Percentiles rank a stretch among this genome's conserved stretches.
Conservation (phyloP, 1,140 invertebrate species). For the Matsumurasca onukii region DNA sequence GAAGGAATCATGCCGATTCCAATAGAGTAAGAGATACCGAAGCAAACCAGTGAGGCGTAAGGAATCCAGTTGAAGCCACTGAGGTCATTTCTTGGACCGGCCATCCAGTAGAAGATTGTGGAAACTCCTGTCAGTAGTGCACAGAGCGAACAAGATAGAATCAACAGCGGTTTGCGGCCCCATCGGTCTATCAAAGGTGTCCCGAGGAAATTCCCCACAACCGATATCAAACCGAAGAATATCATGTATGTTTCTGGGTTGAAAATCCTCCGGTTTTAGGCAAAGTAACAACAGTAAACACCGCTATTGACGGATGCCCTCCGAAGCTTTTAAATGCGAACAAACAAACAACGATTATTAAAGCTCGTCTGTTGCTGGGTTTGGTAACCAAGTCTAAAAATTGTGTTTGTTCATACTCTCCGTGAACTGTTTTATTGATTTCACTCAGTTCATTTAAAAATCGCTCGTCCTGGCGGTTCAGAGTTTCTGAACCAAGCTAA, state of each 20-base stretch:
- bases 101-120: slow-evolving; percentile 35
- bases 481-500: slow-evolving; percentile 62
- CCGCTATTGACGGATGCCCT: slow-evolving; percentile 38
- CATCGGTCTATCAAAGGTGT: slow-evolving; percentile 47
- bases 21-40: slow-evolving; percentile 35
- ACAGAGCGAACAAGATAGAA: slow-evolving; percentile 48
- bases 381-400: slow-evolving; percentile 36
- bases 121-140: slow-evolving; percentile 29
- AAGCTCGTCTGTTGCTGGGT: slow-evolving; percentile 33
- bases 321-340: slow-evolving; percentile 38
- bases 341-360: slow-evolving; percentile 37
- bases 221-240: slow-evolving; percentile 33
- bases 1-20: slow-evolving; percentile 36
- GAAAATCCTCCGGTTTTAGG: slow-evolving; percentile 35
- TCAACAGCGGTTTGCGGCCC: slow-evolving; percentile 52
- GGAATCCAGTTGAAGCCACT: slow-evolving; percentile 35
- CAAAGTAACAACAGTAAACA: slow-evolving; percentile 41
- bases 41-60: slow-evolving; percentile 32
- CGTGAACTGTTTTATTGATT: slow-evolving; percentile 33
- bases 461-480: slow-evolving; percentile 37
- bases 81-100: slow-evolving; percentile 12
- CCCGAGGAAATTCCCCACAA: slow-evolving; percentile 38
- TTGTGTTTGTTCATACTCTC: slow-evolving; percentile 35
- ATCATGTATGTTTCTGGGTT: slow-evolving; percentile 33
- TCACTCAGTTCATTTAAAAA: slow-evolving; percentile 27